Evolutionary conservation across 2,113 vertebrate genomes (phyloP), one percentile per base, ranked within the genome.

Genomic region (Lonchura striata): DNA sequence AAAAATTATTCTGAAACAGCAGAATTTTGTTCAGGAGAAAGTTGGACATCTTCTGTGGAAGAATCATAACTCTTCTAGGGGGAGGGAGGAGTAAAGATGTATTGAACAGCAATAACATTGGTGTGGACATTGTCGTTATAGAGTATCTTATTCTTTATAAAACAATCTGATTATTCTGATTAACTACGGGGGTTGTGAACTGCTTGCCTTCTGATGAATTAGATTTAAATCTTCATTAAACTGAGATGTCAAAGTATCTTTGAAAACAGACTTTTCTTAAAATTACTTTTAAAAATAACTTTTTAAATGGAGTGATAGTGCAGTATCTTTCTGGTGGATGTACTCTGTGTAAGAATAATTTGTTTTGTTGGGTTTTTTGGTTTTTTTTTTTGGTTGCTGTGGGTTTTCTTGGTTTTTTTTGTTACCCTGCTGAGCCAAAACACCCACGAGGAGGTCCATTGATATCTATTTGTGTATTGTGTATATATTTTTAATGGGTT

Each of bases 381-480:
- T 3, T 2, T 52, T 41, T 92, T 75, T 60, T 35, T 59, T n/a
- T n/a, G 33, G 50, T 13, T n/a, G 22, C n/a, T 44, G 54, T 25
- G 28, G 23, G 17, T n/a, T n/a, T 50, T 18, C 9, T 9, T 31
- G 44, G 13, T 31, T 13, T 23, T 25, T 46, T 28, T 68, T 53
- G 6, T 68, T 25, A 46, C 49, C 9, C 28, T 66, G 12, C 37
- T 42, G 66, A 59, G 15, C 13, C 33, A 37, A 28, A 70, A 64
- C 10, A 46, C 30, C 27, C 30, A 8, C 0, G 0, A 31, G 35
- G 42, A 44, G 7, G 13, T n/a, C 10, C 33, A 15, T 6, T 76
- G 56, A 21, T 61, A 65, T 0, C 9, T 42, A 20, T 59, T 83
- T 72, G 4, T 53, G 31, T 53, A 28, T 68, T 23, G 2, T 24